Conservation (phyloP, 2,113 vertebrate genomes). For the Pipa parva region DNA sequence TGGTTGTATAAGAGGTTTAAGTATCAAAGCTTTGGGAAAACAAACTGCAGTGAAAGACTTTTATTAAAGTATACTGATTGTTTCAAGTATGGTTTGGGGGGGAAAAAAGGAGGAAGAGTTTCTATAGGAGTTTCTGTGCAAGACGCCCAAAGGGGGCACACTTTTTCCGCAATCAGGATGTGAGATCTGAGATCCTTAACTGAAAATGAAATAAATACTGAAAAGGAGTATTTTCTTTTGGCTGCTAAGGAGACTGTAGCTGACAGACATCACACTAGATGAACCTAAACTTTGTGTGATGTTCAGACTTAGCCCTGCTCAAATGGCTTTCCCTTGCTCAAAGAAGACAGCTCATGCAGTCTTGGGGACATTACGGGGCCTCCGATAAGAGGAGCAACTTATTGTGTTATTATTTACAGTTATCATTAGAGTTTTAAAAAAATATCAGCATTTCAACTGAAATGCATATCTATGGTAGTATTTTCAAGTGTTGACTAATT, state of each 20-base stretch:
- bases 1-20: neutral
- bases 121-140: neutral
- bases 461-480: too few species aligned
- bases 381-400: too few species aligned
- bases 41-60: neutral
- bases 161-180: conserved; percentile 3
- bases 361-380: too few species aligned
- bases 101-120: neutral
- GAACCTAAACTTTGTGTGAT: neutral
- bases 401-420: too few species aligned
- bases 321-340: too few species aligned
- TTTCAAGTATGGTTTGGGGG: neutral
- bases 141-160: neutral
- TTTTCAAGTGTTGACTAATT: too few species aligned
- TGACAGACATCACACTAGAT: neutral
- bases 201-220: conserved; percentile 12
- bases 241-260: neutral
- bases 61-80: neutral
- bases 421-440: too few species aligned
- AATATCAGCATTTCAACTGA: too few species aligned
- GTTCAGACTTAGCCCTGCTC: too few species aligned
- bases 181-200: conserved; percentile 8
- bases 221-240: neutral
- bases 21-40: neutral
- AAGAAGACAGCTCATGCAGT: too few species aligned